These are phyloP conservation scores for Drosophila subsilvestris DNA, from an alignment of 2,888 invertebrate species.

Conservation along the genomic window DNA sequence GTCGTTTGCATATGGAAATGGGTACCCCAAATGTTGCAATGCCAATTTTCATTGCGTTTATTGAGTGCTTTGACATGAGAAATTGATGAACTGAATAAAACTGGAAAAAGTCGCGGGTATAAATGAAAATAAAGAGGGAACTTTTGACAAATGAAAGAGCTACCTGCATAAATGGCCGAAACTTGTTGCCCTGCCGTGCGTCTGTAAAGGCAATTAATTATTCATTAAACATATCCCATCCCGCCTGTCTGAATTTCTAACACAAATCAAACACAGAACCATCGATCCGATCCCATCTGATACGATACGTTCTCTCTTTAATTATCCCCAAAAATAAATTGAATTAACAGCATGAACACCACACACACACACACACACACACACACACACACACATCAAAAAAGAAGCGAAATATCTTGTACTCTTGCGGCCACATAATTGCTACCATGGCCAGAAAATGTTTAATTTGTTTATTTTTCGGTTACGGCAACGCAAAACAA, in stretches of 20 bases:
- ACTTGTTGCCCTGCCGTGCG: slow-evolving; percentile 2
- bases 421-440: slow-evolving; percentile 50
- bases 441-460: slow-evolving; percentile 62
- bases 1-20: slow-evolving; percentile 73
- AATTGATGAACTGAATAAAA: slow-evolving; percentile 54
- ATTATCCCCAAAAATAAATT: slow-evolving; percentile 66
- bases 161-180: background rate
- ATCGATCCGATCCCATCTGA: slow-evolving; percentile 15
- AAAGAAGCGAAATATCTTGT: slow-evolving; percentile 5
- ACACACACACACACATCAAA: too few species aligned
- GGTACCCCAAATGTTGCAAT: slow-evolving; percentile 32
- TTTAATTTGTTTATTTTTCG: slow-evolving; percentile 63
- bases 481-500: slow-evolving; percentile 30
- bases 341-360: slow-evolving; percentile 65
- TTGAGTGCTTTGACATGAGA: slow-evolving; percentile 58
- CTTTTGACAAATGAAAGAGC: background rate
- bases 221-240: slow-evolving; percentile 44
- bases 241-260: slow-evolving; percentile 40
- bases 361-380: slow-evolving; percentile 19
- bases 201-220: slow-evolving; percentile 34
- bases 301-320: slow-evolving; percentile 35
- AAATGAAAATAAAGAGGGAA: background rate
- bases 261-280: slow-evolving; percentile 55
- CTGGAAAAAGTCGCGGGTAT: background rate
- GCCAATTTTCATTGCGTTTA: slow-evolving; percentile 63